Evolutionary conservation across 2,888 invertebrate species (phyloP).

Genomic region (Oeneis ivallda): DNA sequence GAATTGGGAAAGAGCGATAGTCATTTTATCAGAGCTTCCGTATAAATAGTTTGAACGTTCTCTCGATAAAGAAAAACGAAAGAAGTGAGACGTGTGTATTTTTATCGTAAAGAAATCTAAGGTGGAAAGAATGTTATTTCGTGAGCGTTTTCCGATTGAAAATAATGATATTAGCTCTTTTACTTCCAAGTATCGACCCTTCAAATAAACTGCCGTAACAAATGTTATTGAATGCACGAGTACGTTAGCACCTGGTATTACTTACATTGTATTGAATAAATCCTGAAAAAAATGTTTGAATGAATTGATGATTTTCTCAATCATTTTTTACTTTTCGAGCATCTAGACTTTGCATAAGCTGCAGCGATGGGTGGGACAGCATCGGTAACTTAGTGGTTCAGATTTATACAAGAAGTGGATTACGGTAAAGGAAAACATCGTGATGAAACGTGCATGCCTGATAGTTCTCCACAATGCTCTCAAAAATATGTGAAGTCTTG

Average conservation of each 20-base stretch:
- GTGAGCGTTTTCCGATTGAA: conserved; percentile 26
- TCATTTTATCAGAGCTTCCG: conserved; percentile 37
- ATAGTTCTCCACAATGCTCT: no score
- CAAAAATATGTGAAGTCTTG: no score
- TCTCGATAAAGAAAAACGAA: conserved; percentile 21
- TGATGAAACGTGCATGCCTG: no score
- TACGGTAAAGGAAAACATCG: no score
- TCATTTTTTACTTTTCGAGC: background rate
- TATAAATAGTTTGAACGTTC: conserved; percentile 33
- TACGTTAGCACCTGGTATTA: conserved; percentile 18
- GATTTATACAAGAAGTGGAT: no score
- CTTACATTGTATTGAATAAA: conserved; percentile 3
- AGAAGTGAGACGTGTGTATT: conserved; percentile 29
- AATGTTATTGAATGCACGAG: conserved; percentile 16
- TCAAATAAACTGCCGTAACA: conserved; percentile 23
- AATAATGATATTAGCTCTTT: conserved; percentile 27
- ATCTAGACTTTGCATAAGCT: background rate
- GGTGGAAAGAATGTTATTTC: conserved; percentile 26
- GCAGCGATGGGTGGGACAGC: background rate
- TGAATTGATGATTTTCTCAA: background rate
- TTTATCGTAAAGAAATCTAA: conserved; percentile 30
- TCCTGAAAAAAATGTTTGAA: background rate
- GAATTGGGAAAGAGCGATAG: conserved; percentile 40
- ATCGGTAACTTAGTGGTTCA: background rate
- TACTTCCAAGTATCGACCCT: conserved; percentile 23